Conservation (phyloP, 2,797 vertebrate genomes). For the Sebastes alutus region DNA sequence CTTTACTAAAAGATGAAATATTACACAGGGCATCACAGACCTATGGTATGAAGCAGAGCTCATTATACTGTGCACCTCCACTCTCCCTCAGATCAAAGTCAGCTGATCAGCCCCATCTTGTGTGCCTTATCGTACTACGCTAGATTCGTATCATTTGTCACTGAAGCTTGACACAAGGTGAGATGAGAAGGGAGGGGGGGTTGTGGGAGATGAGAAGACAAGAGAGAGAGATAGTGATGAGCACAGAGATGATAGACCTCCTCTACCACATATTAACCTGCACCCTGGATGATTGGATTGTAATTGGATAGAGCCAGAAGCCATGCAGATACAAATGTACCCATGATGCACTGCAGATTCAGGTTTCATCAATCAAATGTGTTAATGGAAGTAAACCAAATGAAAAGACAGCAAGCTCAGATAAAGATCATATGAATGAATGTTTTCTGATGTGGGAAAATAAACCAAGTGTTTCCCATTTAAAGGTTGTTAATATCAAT, state of each 20-base stretch:
- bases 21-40: background rate
- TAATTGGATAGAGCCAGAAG: background rate
- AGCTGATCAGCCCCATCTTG: background rate
- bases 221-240: slow-evolving; percentile 12
- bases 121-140: background rate
- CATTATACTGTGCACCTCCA: background rate
- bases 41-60: background rate
- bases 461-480: background rate
- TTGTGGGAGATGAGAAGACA: slow-evolving; percentile 1
- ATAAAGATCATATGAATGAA: background rate
- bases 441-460: background rate
- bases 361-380: background rate
- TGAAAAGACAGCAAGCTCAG: background rate
- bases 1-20: background rate
- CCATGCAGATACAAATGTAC: background rate
- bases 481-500: background rate
- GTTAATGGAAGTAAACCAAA: background rate
- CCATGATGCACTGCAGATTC: background rate
- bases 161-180: background rate
- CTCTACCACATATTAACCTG: slow-evolving; percentile 8
- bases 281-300: background rate
- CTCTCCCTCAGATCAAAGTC: background rate
- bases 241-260: background rate
- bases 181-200: background rate
- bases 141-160: slow-evolving; percentile 4